phyloP scores from a whole-genome alignment of 2,113 vertebrate species.

The Gymnogyps californianus region DNA sequence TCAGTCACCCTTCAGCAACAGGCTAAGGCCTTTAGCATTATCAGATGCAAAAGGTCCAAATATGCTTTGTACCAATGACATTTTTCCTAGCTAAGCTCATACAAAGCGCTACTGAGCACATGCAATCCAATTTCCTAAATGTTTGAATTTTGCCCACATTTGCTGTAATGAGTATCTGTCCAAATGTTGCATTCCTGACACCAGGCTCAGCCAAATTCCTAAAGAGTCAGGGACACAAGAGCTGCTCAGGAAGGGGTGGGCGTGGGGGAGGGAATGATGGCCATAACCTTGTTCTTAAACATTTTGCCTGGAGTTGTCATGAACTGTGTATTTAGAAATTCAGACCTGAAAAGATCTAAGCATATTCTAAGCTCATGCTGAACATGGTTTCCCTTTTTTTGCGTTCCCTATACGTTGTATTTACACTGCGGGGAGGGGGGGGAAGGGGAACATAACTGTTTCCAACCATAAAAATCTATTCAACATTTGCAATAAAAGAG shows the following conservation, averaged over 20 bases:
- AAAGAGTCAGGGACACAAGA: not conserved
- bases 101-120: accelerated
- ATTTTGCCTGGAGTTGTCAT: not conserved
- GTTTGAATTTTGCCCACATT: not conserved
- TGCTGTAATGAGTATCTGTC: not conserved
- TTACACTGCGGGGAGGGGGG: not conserved
- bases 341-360: not conserved
- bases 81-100: not conserved
- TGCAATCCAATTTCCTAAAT: not conserved
- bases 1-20: not conserved
- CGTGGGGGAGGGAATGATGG: accelerated
- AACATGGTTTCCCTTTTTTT: not conserved
- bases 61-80: not conserved
- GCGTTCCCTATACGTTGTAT: not conserved
- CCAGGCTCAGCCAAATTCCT: not conserved
- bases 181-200: not conserved
- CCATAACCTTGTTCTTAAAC: not conserved
- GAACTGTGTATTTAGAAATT: not conserved
- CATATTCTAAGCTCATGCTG: not conserved
- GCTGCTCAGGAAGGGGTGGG: not conserved
- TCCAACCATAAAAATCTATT: not conserved
- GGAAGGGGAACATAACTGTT: not conserved
- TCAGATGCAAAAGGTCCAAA: not conserved
- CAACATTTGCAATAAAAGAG: not conserved
- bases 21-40: not conserved